Percentiles rank a stretch among this genome's conserved stretches.
Evolutionary conservation across 2,797 vertebrate species (phyloP).

Genomic region (Esox lucius): DNA sequence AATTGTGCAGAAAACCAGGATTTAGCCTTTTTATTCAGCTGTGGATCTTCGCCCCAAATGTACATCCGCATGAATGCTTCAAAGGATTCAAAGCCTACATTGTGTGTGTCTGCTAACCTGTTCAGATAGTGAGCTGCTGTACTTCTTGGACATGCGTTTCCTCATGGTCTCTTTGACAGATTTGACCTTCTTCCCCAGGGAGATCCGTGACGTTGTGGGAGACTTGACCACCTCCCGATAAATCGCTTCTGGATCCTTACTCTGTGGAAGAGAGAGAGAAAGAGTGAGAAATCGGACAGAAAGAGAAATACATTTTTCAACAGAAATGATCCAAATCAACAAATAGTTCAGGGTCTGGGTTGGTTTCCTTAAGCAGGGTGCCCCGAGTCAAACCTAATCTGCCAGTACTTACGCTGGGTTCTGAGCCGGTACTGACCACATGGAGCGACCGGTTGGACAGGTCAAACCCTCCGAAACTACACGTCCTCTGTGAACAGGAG

Average conservation of each 20-base stretch:
- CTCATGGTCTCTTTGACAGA: conserved; percentile 99
- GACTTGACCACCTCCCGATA: conserved; percentile 96
- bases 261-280: conserved; percentile 63
- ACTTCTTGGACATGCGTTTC: conserved; percentile 98
- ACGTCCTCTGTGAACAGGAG: conserved; percentile 85
- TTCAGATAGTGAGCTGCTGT: conserved; percentile 88
- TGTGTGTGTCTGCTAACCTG: conserved; percentile 76
- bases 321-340: conserved; percentile 23
- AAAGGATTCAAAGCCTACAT: conserved; percentile 2
- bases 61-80: not conserved
- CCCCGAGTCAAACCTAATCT: not conserved
- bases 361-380: not conserved
- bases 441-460: conserved; percentile 93
- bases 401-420: conserved; percentile 82
- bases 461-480: conserved; percentile 98
- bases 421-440: conserved; percentile 80
- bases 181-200: conserved; percentile 97
- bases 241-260: conserved; percentile 89
- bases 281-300: conserved; percentile 1
- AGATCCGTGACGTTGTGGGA: conserved; percentile 91
- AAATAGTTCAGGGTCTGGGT: conserved; percentile 30
- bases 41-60: not conserved
- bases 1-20: not conserved
- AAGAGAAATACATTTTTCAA: not conserved
- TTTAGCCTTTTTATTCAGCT: not conserved